A percentile compares a stretch with the other conserved stretches of the same genome.
Evolutionary conservation across 2,113 vertebrate genomes (phyloP).

Genomic region (Heterotilapia buettikoferi): DNA sequence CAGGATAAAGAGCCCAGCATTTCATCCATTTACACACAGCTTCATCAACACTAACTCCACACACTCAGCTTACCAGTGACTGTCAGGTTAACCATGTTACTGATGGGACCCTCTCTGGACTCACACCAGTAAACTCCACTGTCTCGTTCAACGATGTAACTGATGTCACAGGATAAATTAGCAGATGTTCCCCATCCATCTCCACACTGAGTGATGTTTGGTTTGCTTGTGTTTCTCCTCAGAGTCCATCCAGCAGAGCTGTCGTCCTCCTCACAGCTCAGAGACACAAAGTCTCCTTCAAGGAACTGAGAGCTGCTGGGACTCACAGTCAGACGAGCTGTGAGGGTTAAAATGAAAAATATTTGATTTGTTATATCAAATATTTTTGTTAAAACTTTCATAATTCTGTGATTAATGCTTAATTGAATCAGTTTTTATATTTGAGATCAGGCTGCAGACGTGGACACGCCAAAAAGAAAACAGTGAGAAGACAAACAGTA

Average conservation of each 20-base stretch:
- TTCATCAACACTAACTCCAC: too few relatives aligned
- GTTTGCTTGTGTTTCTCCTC: fast-evolving
- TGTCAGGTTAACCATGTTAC: too few relatives aligned
- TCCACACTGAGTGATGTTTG: fast-evolving
- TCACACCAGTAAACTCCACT: not conserved
- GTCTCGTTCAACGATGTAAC: fast-evolving
- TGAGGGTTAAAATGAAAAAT: fast-evolving
- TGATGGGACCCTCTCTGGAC: too few relatives aligned
- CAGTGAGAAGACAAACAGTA: not conserved
- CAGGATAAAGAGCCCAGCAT: too few relatives aligned
- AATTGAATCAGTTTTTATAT: not conserved
- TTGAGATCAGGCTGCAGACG: not conserved
- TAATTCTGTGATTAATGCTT: not conserved
- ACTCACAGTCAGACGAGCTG: not conserved
- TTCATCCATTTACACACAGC: too few relatives aligned
- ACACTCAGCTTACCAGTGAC: too few relatives aligned
- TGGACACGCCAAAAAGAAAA: too few relatives aligned
- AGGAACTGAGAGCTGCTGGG: not conserved
- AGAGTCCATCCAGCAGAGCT: not conserved
- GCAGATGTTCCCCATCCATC: fast-evolving
- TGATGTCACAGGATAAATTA: not conserved
- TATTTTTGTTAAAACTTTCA: not conserved
- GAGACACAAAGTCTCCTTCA: fast-evolving
- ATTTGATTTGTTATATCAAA: not conserved
- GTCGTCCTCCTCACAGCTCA: not conserved